A percentile compares a stretch with the other conserved stretches of the same genome.
phyloP scores from a whole-genome alignment of 2,113 vertebrate genomes.

The Arizona elegans region DNA sequence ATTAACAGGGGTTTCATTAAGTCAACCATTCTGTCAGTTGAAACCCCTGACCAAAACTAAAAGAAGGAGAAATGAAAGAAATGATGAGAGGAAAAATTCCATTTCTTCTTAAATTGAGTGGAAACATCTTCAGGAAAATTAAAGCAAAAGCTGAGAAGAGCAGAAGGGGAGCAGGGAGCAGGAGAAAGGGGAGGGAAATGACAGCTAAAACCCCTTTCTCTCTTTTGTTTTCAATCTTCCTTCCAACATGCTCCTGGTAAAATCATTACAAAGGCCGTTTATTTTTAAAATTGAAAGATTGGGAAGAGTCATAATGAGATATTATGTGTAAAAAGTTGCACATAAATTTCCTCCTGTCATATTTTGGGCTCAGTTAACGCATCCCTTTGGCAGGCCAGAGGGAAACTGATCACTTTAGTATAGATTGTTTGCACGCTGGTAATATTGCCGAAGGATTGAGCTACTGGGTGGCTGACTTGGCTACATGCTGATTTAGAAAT shows the following conservation, averaged over 20 bases:
- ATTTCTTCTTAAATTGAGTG: constrained; percentile 63
- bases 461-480: constrained; percentile 81
- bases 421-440: constrained; percentile 78
- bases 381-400: constrained; percentile 76
- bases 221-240: constrained; percentile 74
- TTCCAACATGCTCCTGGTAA: constrained; percentile 77
- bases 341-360: constrained; percentile 87
- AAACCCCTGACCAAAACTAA: constrained; percentile 49
- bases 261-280: constrained; percentile 83
- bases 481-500: constrained; percentile 83
- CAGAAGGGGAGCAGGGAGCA: constrained; percentile 27
- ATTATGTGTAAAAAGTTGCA: constrained; percentile 86
- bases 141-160: constrained; percentile 59
- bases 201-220: constrained; percentile 63
- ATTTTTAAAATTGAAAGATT: constrained; percentile 89
- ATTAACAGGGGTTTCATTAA: constrained; percentile 59
- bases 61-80: constrained; percentile 42
- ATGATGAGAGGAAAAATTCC: constrained; percentile 57
- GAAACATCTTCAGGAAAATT: constrained; percentile 61
- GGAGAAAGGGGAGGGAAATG: constrained; percentile 36
- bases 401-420: constrained; percentile 83
- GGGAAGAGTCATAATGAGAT: constrained; percentile 83
- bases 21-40: constrained; percentile 47
- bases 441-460: constrained; percentile 81
- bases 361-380: constrained; percentile 77